A percentile compares a stretch with the other conserved stretches of the same genome.
Conservation (phyloP, 2,888 invertebrate species). For the Elgonia sp. region DNA sequence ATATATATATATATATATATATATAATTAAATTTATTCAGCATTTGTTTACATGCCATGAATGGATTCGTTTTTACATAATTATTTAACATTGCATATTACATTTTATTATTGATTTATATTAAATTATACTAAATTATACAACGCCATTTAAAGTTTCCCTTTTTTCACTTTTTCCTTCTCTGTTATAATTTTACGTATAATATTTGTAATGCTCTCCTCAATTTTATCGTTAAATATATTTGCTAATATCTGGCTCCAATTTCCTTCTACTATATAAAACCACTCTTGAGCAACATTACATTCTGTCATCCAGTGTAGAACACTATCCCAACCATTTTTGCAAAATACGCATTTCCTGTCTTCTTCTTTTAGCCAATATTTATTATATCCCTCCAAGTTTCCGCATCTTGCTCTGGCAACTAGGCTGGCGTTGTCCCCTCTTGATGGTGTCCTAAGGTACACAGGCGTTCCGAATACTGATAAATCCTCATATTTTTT, state of each 20-base stretch:
- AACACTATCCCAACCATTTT: neutral
- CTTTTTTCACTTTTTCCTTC: neutral
- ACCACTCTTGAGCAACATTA: neutral
- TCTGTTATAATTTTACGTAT: slow-evolving; percentile 67
- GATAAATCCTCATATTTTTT: neutral
- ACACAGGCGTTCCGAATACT: neutral
- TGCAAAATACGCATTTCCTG: slow-evolving; percentile 7
- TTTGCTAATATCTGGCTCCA: neutral
- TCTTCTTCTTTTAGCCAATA: slow-evolving; percentile 14
- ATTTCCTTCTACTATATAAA: neutral
- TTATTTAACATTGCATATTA: no score
- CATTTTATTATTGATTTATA: no score
- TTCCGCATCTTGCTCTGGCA: slow-evolving; percentile 40
- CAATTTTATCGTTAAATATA: neutral
- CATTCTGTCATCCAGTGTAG: neutral
- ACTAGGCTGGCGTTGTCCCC: neutral
- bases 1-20: no score
- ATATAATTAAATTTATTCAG: no score
- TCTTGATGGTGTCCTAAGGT: neutral
- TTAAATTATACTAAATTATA: no score
- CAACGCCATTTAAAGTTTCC: no score
- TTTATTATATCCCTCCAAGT: slow-evolving; percentile 18
- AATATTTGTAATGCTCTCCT: neutral
- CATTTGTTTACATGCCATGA: no score
- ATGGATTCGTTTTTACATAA: no score